Evolutionary conservation across 2,797 vertebrate genomes (phyloP).

Genomic region (Thalassophryne amazonica): DNA sequence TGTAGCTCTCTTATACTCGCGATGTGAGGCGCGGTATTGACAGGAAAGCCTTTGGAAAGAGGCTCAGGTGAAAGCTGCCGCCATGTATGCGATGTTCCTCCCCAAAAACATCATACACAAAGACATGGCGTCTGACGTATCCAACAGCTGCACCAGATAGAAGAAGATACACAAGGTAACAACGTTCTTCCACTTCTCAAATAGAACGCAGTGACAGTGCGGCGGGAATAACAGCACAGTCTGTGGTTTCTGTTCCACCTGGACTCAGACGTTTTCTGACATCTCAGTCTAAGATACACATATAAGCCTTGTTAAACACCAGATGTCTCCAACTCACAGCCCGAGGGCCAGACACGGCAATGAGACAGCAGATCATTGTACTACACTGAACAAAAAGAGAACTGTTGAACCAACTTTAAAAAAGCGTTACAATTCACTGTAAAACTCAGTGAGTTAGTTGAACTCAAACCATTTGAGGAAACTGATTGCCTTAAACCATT

Average conservation of each 20-base stretch:
- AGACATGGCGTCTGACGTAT: conserved; percentile 63
- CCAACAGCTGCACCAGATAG: conserved; percentile 28
- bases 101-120: conserved; percentile 45
- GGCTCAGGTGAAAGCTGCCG: conserved; percentile 21
- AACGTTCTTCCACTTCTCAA: conserved; percentile 47
- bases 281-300: conserved; percentile 41
- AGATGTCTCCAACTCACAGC: too few species aligned
- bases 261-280: conserved; percentile 42
- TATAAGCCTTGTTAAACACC: conserved; percentile 2
- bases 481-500: too few species aligned
- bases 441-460: too few species aligned
- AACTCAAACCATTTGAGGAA: too few species aligned
- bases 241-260: conserved; percentile 14
- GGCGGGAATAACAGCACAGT: conserved; percentile 24
- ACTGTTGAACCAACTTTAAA: too few species aligned
- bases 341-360: too few species aligned
- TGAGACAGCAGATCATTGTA: too few species aligned
- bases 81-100: conserved; percentile 36
- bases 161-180: conserved; percentile 54
- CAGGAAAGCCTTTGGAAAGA: conserved; percentile 28
- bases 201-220: conserved; percentile 27
- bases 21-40: conserved; percentile 34
- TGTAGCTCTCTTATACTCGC: conserved; percentile 21
- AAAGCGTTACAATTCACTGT: too few species aligned
- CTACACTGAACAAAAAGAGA: too few species aligned